These are phyloP conservation scores for Lathronympha strigana DNA, from an alignment of 2,888 invertebrate species.

Conservation along the genomic window DNA sequence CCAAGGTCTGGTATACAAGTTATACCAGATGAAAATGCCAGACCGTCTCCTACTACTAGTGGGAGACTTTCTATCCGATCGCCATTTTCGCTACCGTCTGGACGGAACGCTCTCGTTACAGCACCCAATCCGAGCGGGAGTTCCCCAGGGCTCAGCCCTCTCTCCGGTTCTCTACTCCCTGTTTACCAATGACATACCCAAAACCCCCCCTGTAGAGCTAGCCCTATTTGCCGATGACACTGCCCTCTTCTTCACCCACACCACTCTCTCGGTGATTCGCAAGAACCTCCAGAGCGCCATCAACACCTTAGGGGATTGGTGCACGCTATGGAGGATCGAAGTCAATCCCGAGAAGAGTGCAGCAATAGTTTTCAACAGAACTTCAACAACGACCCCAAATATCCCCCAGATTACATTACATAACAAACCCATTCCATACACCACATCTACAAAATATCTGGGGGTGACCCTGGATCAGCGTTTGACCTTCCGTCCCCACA, in stretches of 20 bases:
- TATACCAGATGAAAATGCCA: constrained; percentile 12
- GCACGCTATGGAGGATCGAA: constrained; percentile 11
- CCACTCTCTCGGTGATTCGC: not conserved
- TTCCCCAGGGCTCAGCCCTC: constrained; percentile 17
- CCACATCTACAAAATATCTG: not conserved
- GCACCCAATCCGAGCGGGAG: constrained; percentile 9
- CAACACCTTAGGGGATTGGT: not conserved
- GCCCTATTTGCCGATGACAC: constrained; percentile 26
- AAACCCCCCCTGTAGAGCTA: not conserved
- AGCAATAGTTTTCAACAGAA: not conserved
- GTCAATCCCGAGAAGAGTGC: constrained; percentile 6
- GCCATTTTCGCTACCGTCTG: not conserved
- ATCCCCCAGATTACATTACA: not conserved
- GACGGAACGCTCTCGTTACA: not conserved
- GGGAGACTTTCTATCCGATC: not conserved
- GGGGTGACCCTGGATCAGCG: not conserved
- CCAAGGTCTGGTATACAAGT: not conserved
- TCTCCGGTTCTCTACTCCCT: not conserved
- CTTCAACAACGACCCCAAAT: accelerated
- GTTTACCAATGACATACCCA: constrained; percentile 3
- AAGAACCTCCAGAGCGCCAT: not conserved
- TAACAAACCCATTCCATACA: not conserved
- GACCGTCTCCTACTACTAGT: not conserved
- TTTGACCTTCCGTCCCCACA: not conserved
- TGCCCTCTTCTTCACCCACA: not conserved